These are phyloP conservation scores for Tanypteryx hageni DNA, from an alignment of 2,888 invertebrate species.

Conservation along the genomic window DNA sequence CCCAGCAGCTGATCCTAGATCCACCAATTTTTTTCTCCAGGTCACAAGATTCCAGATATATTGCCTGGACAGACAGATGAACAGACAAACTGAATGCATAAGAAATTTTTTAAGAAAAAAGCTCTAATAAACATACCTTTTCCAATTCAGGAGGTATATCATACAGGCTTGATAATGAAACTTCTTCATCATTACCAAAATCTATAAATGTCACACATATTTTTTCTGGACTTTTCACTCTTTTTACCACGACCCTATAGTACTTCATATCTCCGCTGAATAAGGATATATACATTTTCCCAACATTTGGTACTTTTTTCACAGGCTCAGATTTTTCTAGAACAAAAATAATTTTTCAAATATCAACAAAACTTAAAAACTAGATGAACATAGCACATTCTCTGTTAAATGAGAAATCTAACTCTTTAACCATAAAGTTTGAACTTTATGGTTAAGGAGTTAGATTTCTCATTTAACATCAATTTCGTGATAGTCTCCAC, in stretches of 20 bases:
- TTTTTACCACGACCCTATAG: conserved; percentile 18
- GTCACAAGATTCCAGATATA: too few relatives aligned
- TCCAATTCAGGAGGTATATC: neutral
- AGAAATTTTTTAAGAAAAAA: too few relatives aligned
- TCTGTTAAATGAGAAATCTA: too few relatives aligned
- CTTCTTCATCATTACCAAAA: conserved; percentile 28
- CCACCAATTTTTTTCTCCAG: too few relatives aligned
- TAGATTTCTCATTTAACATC: too few relatives aligned
- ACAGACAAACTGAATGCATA: too few relatives aligned
- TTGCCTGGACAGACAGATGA: too few relatives aligned
- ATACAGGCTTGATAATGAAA: neutral
- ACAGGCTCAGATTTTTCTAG: conserved; percentile 12
- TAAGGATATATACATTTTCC: conserved; percentile 32
- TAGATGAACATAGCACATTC: too few relatives aligned
- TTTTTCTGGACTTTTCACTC: neutral
- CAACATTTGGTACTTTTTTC: neutral
- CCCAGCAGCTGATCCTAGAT: too few relatives aligned
- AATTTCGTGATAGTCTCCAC: too few relatives aligned
- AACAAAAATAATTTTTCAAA: neutral
- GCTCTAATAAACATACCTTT: neutral
- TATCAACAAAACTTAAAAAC: neutral
- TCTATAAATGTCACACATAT: conserved; percentile 33
- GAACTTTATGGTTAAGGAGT: too few relatives aligned
- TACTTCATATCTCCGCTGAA: conserved; percentile 44
- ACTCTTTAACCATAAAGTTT: too few relatives aligned